Percentiles rank a stretch among this genome's conserved stretches.
Evolutionary conservation across 2,888 invertebrate genomes (phyloP).

Genomic region (Sesamia inferens): DNA sequence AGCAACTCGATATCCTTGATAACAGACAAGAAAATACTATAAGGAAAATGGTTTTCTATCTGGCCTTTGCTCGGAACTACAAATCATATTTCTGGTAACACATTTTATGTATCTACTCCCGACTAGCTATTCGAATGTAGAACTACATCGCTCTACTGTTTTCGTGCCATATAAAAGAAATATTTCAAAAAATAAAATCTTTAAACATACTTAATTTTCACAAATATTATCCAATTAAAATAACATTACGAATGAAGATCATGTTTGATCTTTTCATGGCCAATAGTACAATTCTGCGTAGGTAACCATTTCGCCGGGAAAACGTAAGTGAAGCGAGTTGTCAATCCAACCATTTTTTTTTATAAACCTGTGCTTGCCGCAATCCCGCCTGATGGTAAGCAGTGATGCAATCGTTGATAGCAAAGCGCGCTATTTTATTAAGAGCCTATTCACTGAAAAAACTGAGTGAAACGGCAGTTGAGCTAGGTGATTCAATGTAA

Average conservation of each 20-base stretch:
- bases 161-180: not conserved
- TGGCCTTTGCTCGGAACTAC: constrained; percentile 1
- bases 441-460: too few relatives aligned
- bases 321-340: too few relatives aligned
- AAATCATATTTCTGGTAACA: constrained; percentile 17
- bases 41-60: constrained; percentile 34
- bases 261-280: not conserved
- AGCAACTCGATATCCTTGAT: constrained; percentile 25
- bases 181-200: not conserved
- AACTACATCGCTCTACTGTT: not conserved
- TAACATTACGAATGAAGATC: constrained; percentile 12
- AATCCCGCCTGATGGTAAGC: too few relatives aligned
- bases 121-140: not conserved
- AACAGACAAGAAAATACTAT: constrained; percentile 9
- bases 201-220: not conserved
- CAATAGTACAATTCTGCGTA: too few relatives aligned
- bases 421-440: too few relatives aligned
- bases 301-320: too few relatives aligned
- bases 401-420: too few relatives aligned
- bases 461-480: too few relatives aligned
- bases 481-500: too few relatives aligned
- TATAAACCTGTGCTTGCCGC: too few relatives aligned
- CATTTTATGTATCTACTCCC: constrained; percentile 6
- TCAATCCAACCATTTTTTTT: too few relatives aligned
- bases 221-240: not conserved